These are phyloP conservation scores for Corticium candelabrum DNA, from an alignment of 37 sponge, comb jelly and placozoan species.

Conservation along the genomic window DNA sequence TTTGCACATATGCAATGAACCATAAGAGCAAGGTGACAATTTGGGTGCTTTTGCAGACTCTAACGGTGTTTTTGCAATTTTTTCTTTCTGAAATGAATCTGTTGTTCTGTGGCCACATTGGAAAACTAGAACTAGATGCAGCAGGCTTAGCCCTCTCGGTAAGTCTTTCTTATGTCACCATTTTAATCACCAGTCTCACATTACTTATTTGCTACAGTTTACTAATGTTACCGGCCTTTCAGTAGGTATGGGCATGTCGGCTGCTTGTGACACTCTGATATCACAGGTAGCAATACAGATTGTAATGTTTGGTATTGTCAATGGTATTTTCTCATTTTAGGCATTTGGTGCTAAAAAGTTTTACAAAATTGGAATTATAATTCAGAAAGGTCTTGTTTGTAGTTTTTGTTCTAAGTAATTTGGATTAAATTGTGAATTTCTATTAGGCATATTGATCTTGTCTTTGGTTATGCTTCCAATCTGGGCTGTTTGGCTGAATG, in stretches of 20 bases:
- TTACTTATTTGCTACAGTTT: no score
- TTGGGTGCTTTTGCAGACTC: not conserved
- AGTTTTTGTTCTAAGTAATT: no score
- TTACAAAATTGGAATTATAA: not conserved
- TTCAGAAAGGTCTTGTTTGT: not conserved
- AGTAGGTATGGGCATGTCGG: constrained; percentile 20
- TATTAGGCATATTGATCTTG: not conserved
- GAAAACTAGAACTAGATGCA: not conserved
- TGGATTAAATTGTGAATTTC: no score
- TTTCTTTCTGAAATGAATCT: not conserved
- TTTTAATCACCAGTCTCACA: not conserved
- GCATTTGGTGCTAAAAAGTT: not conserved
- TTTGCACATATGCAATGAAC: no score
- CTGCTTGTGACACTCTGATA: constrained; percentile 10
- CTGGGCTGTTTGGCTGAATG: not conserved
- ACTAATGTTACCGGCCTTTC: constrained; percentile 27
- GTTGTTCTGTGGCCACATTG: not conserved
- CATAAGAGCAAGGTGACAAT: no score
- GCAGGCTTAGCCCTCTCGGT: not conserved
- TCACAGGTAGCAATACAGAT: not conserved
- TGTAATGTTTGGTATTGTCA: not conserved
- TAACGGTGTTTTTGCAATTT: not conserved
- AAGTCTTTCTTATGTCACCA: not conserved
- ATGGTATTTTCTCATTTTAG: not conserved
- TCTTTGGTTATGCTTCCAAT: not conserved